Base-by-base conservation (phyloP, 2,113 vertebrate genomes). In the Phalacrocorax pelagicus region DNA sequence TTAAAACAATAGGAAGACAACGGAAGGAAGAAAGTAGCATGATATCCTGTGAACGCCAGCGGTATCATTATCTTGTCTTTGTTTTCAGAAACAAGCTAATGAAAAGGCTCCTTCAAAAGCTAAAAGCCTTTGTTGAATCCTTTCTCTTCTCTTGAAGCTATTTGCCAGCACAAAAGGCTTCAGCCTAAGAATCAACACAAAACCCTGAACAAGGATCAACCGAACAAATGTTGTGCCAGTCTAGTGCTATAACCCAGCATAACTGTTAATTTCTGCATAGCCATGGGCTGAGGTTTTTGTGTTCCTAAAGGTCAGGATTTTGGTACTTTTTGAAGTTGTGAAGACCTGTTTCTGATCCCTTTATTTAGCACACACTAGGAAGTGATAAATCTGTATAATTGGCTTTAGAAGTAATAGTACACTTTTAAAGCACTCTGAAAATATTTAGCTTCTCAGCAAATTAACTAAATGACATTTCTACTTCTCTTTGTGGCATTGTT, bases 81-180 rank as follows among this genome's bases (percentile, higher is more conserved):
- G 73, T 96, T 96, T 92, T 92, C 70, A 80, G 62, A 90, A 87
- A 82, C 32, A 69, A 72, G 16, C 36, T 87, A 61, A 54, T 75
- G 83, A 89, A 92, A 95, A 89, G 49, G 30, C 38, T 86, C 81
- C 81, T 91, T 93, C 70, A 89, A 92, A 85, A 86, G 40, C 70
- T 66, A 75, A 91, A 87, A 51, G 44, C 34, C 11, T 84, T 81
- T 65, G 61, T 40, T 66, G 62, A 72, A 77, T 89, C 36, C 70
- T 79, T 90, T 85, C 54, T 71, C 80, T 82, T 78, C 26, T 89
- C 54, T 77, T 75, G 73, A 69, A 85, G 69, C 57, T 86, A 22
- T 79, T 92, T 89, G 61, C 40, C 46, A 70, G 59, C 51, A 79
- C 81, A 93, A 90, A 92, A 90, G 62, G 0, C 42, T 80, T 75